Base-by-base conservation (phyloP, 2,888 invertebrate species). In the Mimumesa dahlbomi region DNA sequence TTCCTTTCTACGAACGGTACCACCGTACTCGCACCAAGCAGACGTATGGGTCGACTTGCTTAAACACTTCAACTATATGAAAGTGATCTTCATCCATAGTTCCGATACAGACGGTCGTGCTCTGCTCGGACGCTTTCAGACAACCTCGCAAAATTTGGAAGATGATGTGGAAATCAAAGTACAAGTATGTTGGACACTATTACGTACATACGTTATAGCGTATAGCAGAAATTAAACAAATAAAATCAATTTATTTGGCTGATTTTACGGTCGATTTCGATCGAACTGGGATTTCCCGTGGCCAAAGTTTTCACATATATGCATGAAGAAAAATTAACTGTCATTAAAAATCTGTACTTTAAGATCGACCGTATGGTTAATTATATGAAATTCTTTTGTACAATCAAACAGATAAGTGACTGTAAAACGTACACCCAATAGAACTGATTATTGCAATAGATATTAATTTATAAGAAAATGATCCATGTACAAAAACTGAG, bases 21-120 rank as follows among this genome's bases (percentile, higher is more conserved):
- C 99, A 2, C 98, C 99, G 0, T 98, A 97, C 89, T 98, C 97
- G n/a, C 98, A 99, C 88, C 99, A 99, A 90, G 98, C 98, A 0
- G 97, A 97, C 85, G 98, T 98, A 3, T 99, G 99, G 98, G 95
- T 98, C 2, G 97, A 98, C 89, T 93, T 99, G 82, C 91, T 99
- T 70, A 95, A 95, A 84, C 94, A 97, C 89, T 96, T 98, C 87
- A 94, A 96, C 83, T 97, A 97, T 84, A 95, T 96, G 91, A 96
- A 96, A 90, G 94, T 98, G 46, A 96, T 98, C 83, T 96, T 98
- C 86, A 96, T 99, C 79, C 97, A 98, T 90, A 97, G 97, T 86
- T 97, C 97, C 29, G 98, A 98, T 90, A 97, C 98, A 11, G 98
- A 98, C 89, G 98, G 98, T 2, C 92, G 98, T 81, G 96, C 97